Base-by-base conservation (phyloP, 2,113 vertebrate species). In the Balaenoptera acutorostrata region DNA sequence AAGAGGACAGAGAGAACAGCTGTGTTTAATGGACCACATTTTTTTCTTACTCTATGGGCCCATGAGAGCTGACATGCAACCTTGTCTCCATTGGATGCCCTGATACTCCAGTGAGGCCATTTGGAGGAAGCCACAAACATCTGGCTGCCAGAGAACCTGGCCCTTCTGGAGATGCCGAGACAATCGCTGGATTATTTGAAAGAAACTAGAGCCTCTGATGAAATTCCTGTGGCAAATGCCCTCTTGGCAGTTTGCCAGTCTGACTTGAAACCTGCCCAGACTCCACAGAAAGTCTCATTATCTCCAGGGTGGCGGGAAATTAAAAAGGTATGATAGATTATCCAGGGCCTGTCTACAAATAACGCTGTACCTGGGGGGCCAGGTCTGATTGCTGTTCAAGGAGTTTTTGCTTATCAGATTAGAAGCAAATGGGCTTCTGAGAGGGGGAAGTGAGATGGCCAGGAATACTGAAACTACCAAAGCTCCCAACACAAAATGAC, bases 261-360 rank as follows among this genome's bases (percentile, higher is more conserved):
- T 41, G 74, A 94, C 64, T 94, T 8, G 27, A 84, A 97, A 80
- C 66, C 86, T 64, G 74, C 93, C 89, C 64, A 94, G 92, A 94
- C n/a, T 97, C 81, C 71, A 64, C 81, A 97, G 97, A 95, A 89
- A 90, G 27, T 20, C 44, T 96, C 85, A 72, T 98, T 96, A 93
- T 74, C 85, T 69, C 68, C 96, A 88, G 95, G 97, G 89, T 96
- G 39, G 66, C 33, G 72, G 88, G 57, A 98, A 97, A 98, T 97
- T 97, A 97, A 98, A 98, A 97, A 97, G 88, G 68, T 95, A 59
- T 61, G 88, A 97, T 92, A 96, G 97, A 98, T 97, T 8, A 97
- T 95, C 96, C 83, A 90, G 68, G 91, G 71, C 84, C 75, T 87
- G 66, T 97, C 80, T 97, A 94, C 93, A 95, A 98, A 98, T 91